These are phyloP conservation scores for Ceratosolen fusciceps DNA, from an alignment of 1,140 invertebrate genomes.

Conservation along the genomic window DNA sequence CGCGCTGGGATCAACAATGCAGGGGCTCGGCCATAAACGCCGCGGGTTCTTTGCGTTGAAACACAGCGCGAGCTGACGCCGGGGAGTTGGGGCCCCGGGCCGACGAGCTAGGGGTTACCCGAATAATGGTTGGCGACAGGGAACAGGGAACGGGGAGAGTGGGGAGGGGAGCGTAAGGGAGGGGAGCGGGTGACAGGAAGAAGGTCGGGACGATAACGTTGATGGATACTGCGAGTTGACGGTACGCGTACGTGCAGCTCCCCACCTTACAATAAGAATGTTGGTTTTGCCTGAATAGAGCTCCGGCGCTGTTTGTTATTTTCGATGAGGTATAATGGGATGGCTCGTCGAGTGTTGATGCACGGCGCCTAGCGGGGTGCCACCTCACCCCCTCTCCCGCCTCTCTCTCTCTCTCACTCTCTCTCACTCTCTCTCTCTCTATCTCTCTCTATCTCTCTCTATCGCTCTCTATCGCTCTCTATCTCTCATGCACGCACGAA, in stretches of 20 bases:
- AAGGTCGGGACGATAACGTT: conserved; percentile 58
- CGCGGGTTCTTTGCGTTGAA: conserved; percentile 51
- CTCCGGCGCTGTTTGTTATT: conserved; percentile 67
- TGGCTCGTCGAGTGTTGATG: conserved; percentile 66
- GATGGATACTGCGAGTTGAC: conserved; percentile 61
- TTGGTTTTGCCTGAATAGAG: conserved; percentile 63
- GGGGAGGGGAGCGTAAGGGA: not conserved
- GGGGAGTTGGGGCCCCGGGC: too few relatives aligned
- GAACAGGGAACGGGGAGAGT: too few relatives aligned
- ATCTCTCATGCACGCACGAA: too few relatives aligned
- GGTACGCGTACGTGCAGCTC: not conserved
- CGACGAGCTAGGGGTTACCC: too few relatives aligned
- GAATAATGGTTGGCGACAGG: too few relatives aligned
- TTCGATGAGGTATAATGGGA: conserved; percentile 68
- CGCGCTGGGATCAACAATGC: conserved; percentile 3
- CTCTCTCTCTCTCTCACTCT: conserved; percentile 27
- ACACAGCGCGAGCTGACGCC: too few relatives aligned
- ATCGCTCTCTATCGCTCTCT: not conserved
- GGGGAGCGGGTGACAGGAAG: not conserved
- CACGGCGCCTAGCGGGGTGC: conserved; percentile 70
- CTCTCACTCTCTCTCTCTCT: not conserved
- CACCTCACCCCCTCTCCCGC: conserved; percentile 29
- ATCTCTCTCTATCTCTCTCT: not conserved
- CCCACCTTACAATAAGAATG: conserved; percentile 66
- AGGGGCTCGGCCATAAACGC: conserved; percentile 46